These are phyloP conservation scores for Heliconius himera DNA, from an alignment of 1,140 invertebrate genomes.

Conservation along the genomic window DNA sequence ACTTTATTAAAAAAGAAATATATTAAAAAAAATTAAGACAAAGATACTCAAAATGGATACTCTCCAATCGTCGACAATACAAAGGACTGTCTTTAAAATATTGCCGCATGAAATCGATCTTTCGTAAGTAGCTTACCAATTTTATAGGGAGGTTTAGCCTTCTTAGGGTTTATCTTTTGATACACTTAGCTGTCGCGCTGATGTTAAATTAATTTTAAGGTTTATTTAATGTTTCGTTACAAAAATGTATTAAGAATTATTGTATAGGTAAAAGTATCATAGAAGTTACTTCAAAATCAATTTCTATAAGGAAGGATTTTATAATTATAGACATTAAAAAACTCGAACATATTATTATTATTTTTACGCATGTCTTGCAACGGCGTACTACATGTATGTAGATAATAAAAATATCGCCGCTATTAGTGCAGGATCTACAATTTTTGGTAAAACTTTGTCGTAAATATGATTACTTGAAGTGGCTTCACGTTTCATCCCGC, in stretches of 20 bases:
- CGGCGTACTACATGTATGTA: no score
- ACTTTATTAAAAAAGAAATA: not conserved
- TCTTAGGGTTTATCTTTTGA: conserved; percentile 48
- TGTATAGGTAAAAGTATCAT: no score
- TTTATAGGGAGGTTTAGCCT: conserved; percentile 67
- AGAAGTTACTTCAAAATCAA: no score
- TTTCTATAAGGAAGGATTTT: no score
- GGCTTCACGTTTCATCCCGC: no score
- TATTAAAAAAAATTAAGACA: conserved; percentile 20
- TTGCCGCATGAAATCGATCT: conserved; percentile 67
- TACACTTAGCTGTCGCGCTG: conserved; percentile 33
- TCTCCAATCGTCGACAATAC: conserved; percentile 36
- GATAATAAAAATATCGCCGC: no score
- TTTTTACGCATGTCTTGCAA: no score
- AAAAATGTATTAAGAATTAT: not conserved
- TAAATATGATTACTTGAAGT: no score
- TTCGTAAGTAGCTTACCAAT: conserved; percentile 74
- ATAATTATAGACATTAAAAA: no score
- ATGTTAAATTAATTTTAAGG: conserved; percentile 33
- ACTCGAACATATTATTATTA: no score
- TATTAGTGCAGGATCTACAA: no score
- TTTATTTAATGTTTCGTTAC: conserved; percentile 12
- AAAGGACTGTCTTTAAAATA: conserved; percentile 64
- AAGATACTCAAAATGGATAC: conserved; percentile 21
- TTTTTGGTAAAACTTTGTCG: no score